Percentiles rank a stretch among this genome's conserved stretches.
Evolutionary conservation across 35 echinoderm and acorn worm species (phyloP).

Genomic region (Diadema setosum): DNA sequence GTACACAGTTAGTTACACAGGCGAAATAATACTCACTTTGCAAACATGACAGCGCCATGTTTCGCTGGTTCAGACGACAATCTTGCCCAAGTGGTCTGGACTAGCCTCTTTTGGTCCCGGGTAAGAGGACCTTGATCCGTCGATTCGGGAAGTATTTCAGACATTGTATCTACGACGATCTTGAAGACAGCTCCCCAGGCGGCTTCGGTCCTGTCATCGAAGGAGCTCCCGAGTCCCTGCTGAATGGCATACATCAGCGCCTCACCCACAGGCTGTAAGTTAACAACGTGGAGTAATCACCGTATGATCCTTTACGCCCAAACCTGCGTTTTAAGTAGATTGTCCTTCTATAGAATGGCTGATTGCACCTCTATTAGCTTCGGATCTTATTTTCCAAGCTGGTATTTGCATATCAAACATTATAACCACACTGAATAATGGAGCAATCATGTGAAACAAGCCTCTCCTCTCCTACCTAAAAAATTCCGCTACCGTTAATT

Average conservation of each 20-base stretch:
- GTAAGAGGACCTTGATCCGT: not conserved
- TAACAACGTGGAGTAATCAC: too few species aligned
- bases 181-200: not conserved
- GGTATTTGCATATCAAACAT: too few species aligned
- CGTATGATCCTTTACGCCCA: too few species aligned
- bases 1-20: too few species aligned
- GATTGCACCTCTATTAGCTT: too few species aligned
- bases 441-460: too few species aligned
- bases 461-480: too few species aligned
- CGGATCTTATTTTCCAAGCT: too few species aligned
- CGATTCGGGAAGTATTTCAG: not conserved
- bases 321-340: too few species aligned
- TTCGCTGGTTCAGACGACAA: slow-evolving; percentile 5
- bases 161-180: not conserved
- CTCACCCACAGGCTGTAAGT: slow-evolving; percentile 7
- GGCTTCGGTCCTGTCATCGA: not conserved
- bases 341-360: too few species aligned
- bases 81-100: slow-evolving; percentile 33
- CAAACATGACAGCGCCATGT: slow-evolving; percentile 39
- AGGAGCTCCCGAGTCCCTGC: not conserved
- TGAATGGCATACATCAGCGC: not conserved
- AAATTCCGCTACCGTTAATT: too few species aligned
- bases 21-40: slow-evolving; percentile 35
- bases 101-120: not conserved
- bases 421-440: too few species aligned